These are phyloP conservation scores for Cosmia pyralina DNA, from an alignment of 2,888 invertebrate species.

Conservation along the genomic window DNA sequence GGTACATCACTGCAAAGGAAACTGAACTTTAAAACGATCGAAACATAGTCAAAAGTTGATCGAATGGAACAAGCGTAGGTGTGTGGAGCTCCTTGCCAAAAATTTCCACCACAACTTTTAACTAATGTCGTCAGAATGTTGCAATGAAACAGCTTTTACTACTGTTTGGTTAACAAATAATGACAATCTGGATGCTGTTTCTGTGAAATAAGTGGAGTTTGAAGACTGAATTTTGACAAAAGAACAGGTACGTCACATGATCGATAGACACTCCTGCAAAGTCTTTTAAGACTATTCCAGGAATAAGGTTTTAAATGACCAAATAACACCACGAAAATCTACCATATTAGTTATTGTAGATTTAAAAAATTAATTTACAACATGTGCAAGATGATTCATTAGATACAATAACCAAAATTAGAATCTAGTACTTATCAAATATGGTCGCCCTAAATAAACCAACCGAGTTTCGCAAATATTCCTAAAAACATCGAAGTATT, in stretches of 20 bases:
- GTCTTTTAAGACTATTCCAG: not conserved
- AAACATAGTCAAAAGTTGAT: conserved; percentile 44
- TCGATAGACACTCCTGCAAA: not conserved
- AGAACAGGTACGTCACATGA: not conserved
- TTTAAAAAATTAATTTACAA: not conserved
- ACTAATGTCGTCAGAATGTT: conserved; percentile 52
- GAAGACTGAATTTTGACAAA: not conserved
- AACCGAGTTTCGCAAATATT: conserved; percentile 22
- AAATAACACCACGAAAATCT: not conserved
- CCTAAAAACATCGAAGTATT: conserved; percentile 22
- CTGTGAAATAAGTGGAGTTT: not conserved
- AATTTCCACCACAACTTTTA: conserved; percentile 60
- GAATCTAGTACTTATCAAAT: conserved; percentile 14
- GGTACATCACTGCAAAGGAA: conserved; percentile 38
- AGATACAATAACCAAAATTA: conserved; percentile 12
- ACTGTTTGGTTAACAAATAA: conserved; percentile 44
- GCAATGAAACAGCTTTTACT: conserved; percentile 56
- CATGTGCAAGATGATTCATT: conserved; percentile 22
- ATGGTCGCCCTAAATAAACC: conserved; percentile 38
- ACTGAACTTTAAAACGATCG: conserved; percentile 38
- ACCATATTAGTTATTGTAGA: not conserved
- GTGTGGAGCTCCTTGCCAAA: conserved; percentile 57
- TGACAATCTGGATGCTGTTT: conserved; percentile 9
- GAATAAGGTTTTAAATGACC: not conserved
- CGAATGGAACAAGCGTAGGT: conserved; percentile 22